Conservation (phyloP, 2,113 vertebrate genomes). For the Nesoenas mayeri region DNA sequence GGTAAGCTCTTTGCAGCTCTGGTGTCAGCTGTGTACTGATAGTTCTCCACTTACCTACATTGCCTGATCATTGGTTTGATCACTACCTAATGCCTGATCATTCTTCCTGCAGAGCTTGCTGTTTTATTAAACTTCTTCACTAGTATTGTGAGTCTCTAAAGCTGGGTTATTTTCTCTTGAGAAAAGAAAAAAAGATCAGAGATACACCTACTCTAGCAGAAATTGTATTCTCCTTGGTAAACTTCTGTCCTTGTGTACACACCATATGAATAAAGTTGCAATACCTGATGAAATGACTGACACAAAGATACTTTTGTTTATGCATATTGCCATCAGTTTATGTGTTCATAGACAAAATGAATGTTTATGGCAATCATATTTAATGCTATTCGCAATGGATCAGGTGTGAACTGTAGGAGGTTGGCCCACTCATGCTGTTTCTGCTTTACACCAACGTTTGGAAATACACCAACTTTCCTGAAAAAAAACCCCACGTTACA, state of each 20-base stretch:
- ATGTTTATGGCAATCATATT: conserved; percentile 1
- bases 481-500: neutral
- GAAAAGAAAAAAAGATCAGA: neutral
- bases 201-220: neutral
- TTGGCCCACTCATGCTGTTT: neutral
- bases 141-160: neutral
- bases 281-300: conserved; percentile 17
- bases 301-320: conserved; percentile 31
- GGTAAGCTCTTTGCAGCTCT: conserved; percentile 7
- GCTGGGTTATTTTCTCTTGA: neutral
- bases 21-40: neutral
- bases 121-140: conserved; percentile 24
- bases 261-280: neutral
- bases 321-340: conserved; percentile 18
- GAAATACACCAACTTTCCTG: conserved; percentile 33
- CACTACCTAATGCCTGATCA: conserved; percentile 1
- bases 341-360: neutral
- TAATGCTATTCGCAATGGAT: conserved; percentile 1
- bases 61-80: conserved; percentile 39
- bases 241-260: neutral
- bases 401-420: conserved; percentile 40
- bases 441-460: conserved; percentile 8
- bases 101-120: conserved; percentile 23
- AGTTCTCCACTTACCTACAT: conserved; percentile 16
- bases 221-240: neutral